Conservation (phyloP, 2,113 vertebrate genomes). For the Vulpes ferrilata region DNA sequence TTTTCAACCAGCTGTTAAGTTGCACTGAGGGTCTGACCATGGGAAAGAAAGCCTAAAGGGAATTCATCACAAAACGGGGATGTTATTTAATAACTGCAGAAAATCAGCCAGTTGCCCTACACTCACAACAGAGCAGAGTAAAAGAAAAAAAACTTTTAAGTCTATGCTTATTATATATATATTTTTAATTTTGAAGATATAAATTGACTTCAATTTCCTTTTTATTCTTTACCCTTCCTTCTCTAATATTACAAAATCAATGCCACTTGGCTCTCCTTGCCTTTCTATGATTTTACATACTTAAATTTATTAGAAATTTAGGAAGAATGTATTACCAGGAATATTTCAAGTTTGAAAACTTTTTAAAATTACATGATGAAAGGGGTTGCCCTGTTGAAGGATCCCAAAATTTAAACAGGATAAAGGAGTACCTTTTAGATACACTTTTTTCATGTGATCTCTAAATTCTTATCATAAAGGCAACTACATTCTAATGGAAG, state of each 20-base stretch:
- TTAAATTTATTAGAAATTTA: neutral
- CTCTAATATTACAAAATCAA: neutral
- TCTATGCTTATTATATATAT: neutral
- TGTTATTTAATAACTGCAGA: neutral
- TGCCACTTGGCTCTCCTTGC: neutral
- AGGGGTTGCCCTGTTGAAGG: neutral
- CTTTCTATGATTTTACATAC: neutral
- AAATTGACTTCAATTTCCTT: neutral
- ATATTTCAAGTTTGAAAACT: neutral
- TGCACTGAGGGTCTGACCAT: neutral
- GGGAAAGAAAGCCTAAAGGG: neutral
- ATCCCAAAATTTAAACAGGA: neutral
- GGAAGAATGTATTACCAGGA: neutral
- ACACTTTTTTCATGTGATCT: neutral
- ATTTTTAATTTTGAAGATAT: constrained; percentile 22
- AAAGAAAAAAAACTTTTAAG: neutral
- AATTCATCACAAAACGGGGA: neutral
- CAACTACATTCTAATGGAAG: neutral
- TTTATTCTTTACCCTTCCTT: neutral
- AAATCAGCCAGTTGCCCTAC: neutral
- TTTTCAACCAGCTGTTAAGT: neutral
- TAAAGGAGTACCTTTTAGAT: neutral
- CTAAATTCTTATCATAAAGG: neutral
- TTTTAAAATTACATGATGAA: neutral
- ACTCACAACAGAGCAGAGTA: neutral